Percentiles rank a stretch among this genome's conserved stretches.
Conservation (phyloP, 2,797 vertebrate species). For the Vespertilio murinus region DNA sequence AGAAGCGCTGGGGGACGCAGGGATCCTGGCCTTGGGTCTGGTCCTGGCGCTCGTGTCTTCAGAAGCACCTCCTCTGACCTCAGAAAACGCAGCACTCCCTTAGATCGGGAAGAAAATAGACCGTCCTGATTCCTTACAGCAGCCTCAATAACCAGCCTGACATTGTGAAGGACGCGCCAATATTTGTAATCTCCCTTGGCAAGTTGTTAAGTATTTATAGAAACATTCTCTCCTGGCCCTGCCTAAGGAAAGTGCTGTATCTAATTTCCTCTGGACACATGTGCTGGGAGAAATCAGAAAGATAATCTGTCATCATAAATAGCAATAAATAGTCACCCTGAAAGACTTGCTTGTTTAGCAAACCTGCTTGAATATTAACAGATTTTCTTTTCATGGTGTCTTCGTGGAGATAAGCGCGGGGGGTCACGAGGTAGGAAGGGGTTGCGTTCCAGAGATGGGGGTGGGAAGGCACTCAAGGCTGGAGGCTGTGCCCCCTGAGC, state of each 20-base stretch:
- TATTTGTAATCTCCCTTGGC: constrained; percentile 78
- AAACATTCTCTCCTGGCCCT: constrained; percentile 80
- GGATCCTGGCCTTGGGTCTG: not conserved
- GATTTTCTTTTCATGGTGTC: constrained; percentile 43
- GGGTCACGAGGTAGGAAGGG: not conserved
- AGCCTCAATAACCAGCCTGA: constrained; percentile 59
- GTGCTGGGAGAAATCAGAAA: constrained; percentile 76
- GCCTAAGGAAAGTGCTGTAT: constrained; percentile 78
- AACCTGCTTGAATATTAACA: constrained; percentile 72
- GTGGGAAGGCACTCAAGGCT: not conserved
- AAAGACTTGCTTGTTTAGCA: constrained; percentile 72
- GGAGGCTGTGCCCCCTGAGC: not conserved
- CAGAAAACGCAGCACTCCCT: not conserved
- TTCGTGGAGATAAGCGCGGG: not conserved
- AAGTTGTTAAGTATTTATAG: constrained; percentile 84
- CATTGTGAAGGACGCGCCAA: constrained; percentile 80
- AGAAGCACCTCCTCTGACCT: not conserved
- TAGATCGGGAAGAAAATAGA: constrained; percentile 56
- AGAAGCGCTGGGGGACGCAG: fast-evolving
- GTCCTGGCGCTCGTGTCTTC: not conserved
- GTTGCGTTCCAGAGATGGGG: not conserved
- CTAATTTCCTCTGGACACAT: constrained; percentile 83
- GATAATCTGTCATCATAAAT: constrained; percentile 79
- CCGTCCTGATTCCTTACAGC: constrained; percentile 66
- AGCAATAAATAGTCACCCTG: constrained; percentile 78